Conservation (phyloP, 2,888 invertebrate species). For the Rhagophthalmus giganteus region DNA sequence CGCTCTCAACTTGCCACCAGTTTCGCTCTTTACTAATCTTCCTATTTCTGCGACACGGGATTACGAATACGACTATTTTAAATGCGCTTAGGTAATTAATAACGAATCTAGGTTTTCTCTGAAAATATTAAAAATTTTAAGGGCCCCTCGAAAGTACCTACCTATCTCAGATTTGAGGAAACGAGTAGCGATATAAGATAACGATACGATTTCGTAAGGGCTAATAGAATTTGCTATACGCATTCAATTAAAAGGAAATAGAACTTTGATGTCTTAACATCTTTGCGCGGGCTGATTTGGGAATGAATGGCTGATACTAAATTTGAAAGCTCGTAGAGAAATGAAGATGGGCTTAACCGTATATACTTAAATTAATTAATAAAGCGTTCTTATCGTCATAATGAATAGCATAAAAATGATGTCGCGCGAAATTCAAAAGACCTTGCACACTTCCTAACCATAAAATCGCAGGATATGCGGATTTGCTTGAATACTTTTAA, state of each 20-base stretch:
- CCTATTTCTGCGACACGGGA: not conserved
- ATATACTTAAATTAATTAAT: slow-evolving; percentile 7
- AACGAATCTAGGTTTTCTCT: too few relatives aligned
- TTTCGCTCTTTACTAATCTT: slow-evolving; percentile 13
- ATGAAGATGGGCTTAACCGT: too few relatives aligned
- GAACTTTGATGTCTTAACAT: slow-evolving; percentile 30
- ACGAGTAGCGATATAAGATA: slow-evolving; percentile 21
- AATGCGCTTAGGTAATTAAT: too few relatives aligned
- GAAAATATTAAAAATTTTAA: too few relatives aligned
- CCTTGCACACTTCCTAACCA: slow-evolving; percentile 1
- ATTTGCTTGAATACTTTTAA: slow-evolving; percentile 20
- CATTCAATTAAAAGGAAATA: slow-evolving; percentile 33
- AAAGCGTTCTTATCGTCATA: too few relatives aligned
- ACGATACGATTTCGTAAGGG: slow-evolving; percentile 17
- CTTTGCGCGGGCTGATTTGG: slow-evolving; percentile 20
- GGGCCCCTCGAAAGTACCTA: too few relatives aligned
- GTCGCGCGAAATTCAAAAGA: too few relatives aligned
- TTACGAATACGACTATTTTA: too few relatives aligned
- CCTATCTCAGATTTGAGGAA: slow-evolving; percentile 8
- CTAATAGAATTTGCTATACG: slow-evolving; percentile 29
- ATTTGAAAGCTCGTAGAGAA: slow-evolving; percentile 19
- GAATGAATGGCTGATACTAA: slow-evolving; percentile 11
- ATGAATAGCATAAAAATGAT: too few relatives aligned
- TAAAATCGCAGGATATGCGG: slow-evolving; percentile 25
- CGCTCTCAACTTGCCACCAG: slow-evolving; percentile 37